Percentiles rank a stretch among this genome's conserved stretches.
These are phyloP conservation scores for Orcinus orca DNA, from an alignment of 2,113 vertebrate species.

Conservation along the genomic window DNA sequence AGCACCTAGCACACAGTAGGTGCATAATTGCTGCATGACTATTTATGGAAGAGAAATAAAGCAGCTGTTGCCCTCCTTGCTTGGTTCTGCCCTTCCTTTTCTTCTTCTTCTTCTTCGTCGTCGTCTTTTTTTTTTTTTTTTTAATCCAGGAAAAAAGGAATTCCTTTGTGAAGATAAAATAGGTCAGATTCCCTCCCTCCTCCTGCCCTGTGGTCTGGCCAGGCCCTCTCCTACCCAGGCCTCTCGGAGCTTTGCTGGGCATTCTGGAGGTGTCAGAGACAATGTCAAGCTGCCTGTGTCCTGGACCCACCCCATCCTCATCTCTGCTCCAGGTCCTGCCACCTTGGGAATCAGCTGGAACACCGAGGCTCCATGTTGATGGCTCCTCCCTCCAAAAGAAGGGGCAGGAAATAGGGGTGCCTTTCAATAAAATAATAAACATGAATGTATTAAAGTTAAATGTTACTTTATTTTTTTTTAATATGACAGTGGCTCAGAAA, in stretches of 20 bases:
- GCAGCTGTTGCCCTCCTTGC: background rate
- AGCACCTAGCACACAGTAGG: background rate
- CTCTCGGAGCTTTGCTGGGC: background rate
- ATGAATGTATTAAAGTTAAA: slow-evolving; percentile 11
- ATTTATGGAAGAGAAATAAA: background rate
- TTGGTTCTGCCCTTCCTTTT: background rate
- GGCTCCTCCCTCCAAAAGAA: background rate
- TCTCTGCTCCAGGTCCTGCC: background rate
- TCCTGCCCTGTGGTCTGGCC: slow-evolving; percentile 44
- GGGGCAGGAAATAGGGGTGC: background rate
- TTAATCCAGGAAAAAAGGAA: slow-evolving; percentile 36
- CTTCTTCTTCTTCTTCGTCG: background rate
- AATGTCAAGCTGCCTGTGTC: background rate
- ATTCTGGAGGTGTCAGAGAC: slow-evolving; percentile 34
- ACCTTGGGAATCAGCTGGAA: background rate
- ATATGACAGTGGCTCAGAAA: background rate
- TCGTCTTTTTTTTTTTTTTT: background rate
- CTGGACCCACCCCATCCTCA: background rate
- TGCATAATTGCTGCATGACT: background rate
- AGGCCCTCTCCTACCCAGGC: background rate
- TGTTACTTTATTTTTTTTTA: background rate
- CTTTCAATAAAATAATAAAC: background rate
- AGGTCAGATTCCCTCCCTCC: slow-evolving; percentile 58
- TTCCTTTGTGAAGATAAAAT: slow-evolving; percentile 60
- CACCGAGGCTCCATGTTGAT: background rate